These are phyloP conservation scores for Platypus cylindrus DNA, from an alignment of 2,888 invertebrate species.

Conservation along the genomic window DNA sequence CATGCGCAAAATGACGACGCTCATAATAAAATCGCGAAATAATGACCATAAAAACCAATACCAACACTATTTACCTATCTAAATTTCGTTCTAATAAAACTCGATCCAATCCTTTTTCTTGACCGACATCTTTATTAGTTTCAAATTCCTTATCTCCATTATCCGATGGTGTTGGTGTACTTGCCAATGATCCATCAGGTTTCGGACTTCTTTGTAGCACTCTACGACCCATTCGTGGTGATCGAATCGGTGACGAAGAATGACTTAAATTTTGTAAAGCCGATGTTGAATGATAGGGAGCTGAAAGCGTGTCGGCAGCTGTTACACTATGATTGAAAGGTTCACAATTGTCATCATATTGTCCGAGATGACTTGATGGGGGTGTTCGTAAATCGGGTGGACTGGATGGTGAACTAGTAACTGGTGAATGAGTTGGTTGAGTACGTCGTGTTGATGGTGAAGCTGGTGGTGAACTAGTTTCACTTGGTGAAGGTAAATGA, in stretches of 20 bases:
- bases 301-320: background rate
- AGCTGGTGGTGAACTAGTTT: constrained; percentile 37
- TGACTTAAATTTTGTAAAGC: constrained; percentile 28
- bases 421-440: constrained; percentile 42
- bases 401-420: constrained; percentile 46
- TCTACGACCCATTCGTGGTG: constrained; percentile 42
- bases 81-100: constrained; percentile 56
- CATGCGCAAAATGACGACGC: no score
- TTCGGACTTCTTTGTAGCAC: constrained; percentile 38
- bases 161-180: constrained; percentile 31
- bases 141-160: constrained; percentile 17
- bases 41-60: no score
- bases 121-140: constrained; percentile 2
- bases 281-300: constrained; percentile 3
- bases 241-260: constrained; percentile 39
- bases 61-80: constrained; percentile 34
- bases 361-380: constrained; percentile 15
- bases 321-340: constrained; percentile 3
- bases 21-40: no score
- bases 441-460: constrained; percentile 36
- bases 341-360: constrained; percentile 14
- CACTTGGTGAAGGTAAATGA: constrained; percentile 40
- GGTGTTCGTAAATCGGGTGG: constrained; percentile 21
- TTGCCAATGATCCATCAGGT: constrained; percentile 34
- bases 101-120: constrained; percentile 47